Evolutionary conservation across 2,113 vertebrate genomes (phyloP), one percentile per base, ranked within the genome.

Genomic region (Catharus minimus): DNA sequence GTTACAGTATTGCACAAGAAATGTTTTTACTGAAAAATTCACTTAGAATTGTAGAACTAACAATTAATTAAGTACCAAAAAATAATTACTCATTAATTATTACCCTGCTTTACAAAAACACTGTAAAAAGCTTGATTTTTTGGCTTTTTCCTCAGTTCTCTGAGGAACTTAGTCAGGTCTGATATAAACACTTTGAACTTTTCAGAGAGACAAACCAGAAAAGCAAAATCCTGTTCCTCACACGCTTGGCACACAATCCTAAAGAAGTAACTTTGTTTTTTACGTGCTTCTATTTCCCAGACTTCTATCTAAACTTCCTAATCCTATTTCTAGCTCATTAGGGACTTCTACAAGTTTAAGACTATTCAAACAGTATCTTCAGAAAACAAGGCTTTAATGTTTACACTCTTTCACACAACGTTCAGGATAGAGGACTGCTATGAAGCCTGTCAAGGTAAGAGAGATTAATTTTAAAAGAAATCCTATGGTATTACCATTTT

Each of bases 241-340:
- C 3, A 0, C 2, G 36, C 28, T 8, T 72, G 32, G 28, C n/a
- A 46, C 14, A 67, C 16, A 56, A 26, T 5, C 14, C 11, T 33
- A 21, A 61, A 87, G 30, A 61, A 82, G 18, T 38, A 75, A 57
- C 18, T 67, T 58, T 5, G 27, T 11, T 33, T 91, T 69, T 47
- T 22, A 58, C 4, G 6, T 21, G 14, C 16, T 61, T 71, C 32
- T 21, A n/a, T 53, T 87, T 82, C 28, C 50, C 81, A 49, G 18
- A 16, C 65, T 52, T 75, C 61, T 89, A 32, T 30, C 57, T 60
- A 49, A 64, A 26, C 38, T 47, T 23, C 43, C n/a, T 82, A 67
- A 74, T 83, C 33, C 53, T 62, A 74, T 43, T 81, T 67, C 36
- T 39, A 84, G 32, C 15, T 72, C 13, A 1, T 44, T 43, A 62